Conservation (phyloP, 1,140 invertebrate species). For the Camponotus vicinus region DNA sequence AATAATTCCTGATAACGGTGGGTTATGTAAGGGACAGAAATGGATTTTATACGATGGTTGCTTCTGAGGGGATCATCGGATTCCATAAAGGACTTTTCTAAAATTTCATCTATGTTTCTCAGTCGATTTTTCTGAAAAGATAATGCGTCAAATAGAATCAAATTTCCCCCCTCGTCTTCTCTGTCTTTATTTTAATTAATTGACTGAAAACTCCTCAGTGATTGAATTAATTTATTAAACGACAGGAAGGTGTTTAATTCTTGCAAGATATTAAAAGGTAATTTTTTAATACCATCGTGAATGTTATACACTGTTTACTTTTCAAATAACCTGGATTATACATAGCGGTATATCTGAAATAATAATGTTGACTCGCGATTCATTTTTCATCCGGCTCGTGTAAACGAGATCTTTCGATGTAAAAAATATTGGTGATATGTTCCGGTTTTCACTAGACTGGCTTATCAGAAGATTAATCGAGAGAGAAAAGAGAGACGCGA, state of each 20-base stretch:
- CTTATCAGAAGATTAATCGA: conserved; percentile 43
- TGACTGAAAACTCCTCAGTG: too few species aligned
- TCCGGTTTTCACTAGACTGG: neutral
- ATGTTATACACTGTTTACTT: neutral
- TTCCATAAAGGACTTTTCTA: neutral
- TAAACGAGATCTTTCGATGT: neutral
- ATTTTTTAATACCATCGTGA: neutral
- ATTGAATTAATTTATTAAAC: neutral
- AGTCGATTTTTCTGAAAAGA: neutral
- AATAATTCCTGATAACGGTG: conserved; percentile 39
- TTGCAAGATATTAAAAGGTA: neutral
- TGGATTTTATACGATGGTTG: neutral
- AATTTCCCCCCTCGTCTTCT: neutral
- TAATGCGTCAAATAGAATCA: neutral
- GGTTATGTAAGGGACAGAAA: neutral
- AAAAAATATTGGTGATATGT: neutral
- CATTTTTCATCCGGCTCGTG: neutral
- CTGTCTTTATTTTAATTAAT: neutral
- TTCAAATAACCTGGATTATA: neutral
- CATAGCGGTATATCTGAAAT: neutral
- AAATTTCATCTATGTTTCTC: neutral
- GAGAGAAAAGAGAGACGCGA: conserved; percentile 4
- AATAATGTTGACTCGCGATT: neutral
- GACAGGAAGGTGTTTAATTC: neutral
- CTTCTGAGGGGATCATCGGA: neutral